Evolutionary conservation across 2,888 invertebrate species (phyloP), one percentile per base, ranked within the genome.

Genomic region (Philhelius pedissequus): DNA sequence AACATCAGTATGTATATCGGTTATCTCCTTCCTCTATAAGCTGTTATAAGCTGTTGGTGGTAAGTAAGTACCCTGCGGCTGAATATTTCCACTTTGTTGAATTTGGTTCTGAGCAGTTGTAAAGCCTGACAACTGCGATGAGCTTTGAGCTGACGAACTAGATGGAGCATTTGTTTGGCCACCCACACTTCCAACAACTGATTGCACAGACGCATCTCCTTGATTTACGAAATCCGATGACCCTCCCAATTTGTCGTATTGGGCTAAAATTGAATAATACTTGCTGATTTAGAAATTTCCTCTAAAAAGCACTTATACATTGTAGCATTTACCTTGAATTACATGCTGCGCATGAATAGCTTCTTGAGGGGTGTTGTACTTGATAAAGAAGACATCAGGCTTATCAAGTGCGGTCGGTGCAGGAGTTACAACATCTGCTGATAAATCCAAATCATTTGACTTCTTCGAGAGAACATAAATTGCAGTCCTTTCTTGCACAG

Each of bases 301-400:
- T 18, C 8, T 4, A 43, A 1, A 43, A 43, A 43, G 4, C 9
- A 4, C 3, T 9, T 9, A 18, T 18, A n/a, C n/a, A n/a, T n/a
- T n/a, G n/a, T n/a, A 43, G 3, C 8, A 7, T 86, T 75, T 70
- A 90, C 90, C 88, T 87, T 91, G 91, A 78, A 91, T 91, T 40
- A 89, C 87, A 62, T 89, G 90, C 78, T 91, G 91, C 22, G 91
- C 91, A 86, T 89, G 89, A 4, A 87, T 79, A 8, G 91, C 91
- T 87, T 91, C 91, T 75, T 89, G 88, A 30, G 91, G 89, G 2
- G 90, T 91, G 87, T 90, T 91, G 87, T 91, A 91, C 86, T 91
- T 91, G 74, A 91, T 89, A 71, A 90, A 91, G 89, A 89, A 91
- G 2, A 91, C 91, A 86, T 91, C 91, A 22, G 91, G 91, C 86